Evolutionary conservation across 2,888 invertebrate species (phyloP), one percentile per base, ranked within the genome.

Genomic region (Stictocephala bisonia): DNA sequence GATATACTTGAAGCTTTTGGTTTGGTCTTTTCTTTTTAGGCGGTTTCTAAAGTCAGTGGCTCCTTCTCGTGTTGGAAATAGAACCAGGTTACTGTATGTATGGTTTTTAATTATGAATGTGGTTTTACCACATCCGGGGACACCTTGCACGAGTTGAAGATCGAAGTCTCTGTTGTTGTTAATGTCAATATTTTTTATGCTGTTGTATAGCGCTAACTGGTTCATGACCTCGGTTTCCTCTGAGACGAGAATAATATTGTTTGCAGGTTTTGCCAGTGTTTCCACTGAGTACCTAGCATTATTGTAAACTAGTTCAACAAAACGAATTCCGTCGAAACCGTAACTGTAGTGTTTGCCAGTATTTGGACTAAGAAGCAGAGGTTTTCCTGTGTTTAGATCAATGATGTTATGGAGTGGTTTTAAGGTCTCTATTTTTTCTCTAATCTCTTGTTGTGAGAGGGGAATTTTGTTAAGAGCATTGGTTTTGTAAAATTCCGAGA

Each of bases 81-180:
- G 44, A 44, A n/a, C n/a, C n/a, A n/a, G n/a, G 44, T 44, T 15
- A 6, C 44, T 15, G 4, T 44, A n/a, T 44, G 44, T 44, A n/a
- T 44, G 44, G 7, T 7, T 44, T 9, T 44, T 44, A 15, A 44
- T 44, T 44, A 44, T 44, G 15, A 44, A 44, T 15, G 44, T 44
- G 15, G 44, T 44, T 44, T 44, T 44, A 9, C 44, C 44, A 44
- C 44, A 44, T 44, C 44, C 44, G 7, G 15, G 44, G 44, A 44
- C 44, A 15, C 44, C 44, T 44, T 44, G 44, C n/a, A 44, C 44
- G 15, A 44, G 44, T 44, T 44, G n/a, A n/a, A 44, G 44, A n/a
- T 44, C 44, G 4, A 44, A 4, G 15, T 44, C 44, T 4, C 4
- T 44, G 44, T 44, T 44, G n/a, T 44, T 44, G 15, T 44, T 44